Evolutionary conservation across 2,113 vertebrate species (phyloP).

Genomic region (Pagrus major): DNA sequence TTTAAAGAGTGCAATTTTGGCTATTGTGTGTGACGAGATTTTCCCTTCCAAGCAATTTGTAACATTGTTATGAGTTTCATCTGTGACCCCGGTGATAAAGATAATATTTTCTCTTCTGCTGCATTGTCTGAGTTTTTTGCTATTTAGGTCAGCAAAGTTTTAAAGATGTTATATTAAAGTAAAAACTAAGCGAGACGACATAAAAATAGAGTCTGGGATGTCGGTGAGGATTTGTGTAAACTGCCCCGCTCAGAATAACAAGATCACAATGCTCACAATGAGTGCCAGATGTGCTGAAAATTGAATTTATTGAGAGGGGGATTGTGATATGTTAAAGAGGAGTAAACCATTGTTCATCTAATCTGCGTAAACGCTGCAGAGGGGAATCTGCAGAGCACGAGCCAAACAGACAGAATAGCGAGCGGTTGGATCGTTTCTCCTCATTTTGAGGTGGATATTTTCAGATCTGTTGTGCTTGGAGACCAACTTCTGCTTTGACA

Average conservation of each 20-base stretch:
- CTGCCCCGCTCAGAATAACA: slow-evolving; percentile 12
- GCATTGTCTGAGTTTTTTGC: slow-evolving; percentile 31
- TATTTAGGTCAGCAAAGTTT: slow-evolving; percentile 38
- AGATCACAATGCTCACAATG: slow-evolving; percentile 47
- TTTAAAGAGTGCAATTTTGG: slow-evolving; percentile 66
- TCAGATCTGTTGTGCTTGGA: slow-evolving; percentile 81
- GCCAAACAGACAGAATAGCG: slow-evolving; percentile 51
- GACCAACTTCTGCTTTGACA: slow-evolving; percentile 79
- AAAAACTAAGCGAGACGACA: slow-evolving; percentile 9
- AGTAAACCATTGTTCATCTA: slow-evolving; percentile 53
- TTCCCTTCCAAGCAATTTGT: slow-evolving; percentile 46
- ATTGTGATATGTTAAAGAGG: slow-evolving; percentile 53
- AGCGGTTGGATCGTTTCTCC: slow-evolving; percentile 65
- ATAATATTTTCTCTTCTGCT: slow-evolving; percentile 50
- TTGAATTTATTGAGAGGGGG: slow-evolving; percentile 21
- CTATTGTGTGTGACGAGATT: slow-evolving; percentile 27
- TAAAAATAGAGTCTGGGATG: slow-evolving; percentile 18
- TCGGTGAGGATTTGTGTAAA: slow-evolving; percentile 42
- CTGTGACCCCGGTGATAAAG: slow-evolving; percentile 52
- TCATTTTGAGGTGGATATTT: slow-evolving; percentile 77
- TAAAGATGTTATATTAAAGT: slow-evolving; percentile 16
- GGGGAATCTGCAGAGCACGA: slow-evolving; percentile 43
- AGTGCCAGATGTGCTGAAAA: slow-evolving; percentile 62
- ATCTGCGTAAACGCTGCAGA: slow-evolving; percentile 38
- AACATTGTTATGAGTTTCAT: slow-evolving; percentile 61